Evolutionary conservation across 2,113 vertebrate genomes (phyloP).

Genomic region (Vicugna pacos): DNA sequence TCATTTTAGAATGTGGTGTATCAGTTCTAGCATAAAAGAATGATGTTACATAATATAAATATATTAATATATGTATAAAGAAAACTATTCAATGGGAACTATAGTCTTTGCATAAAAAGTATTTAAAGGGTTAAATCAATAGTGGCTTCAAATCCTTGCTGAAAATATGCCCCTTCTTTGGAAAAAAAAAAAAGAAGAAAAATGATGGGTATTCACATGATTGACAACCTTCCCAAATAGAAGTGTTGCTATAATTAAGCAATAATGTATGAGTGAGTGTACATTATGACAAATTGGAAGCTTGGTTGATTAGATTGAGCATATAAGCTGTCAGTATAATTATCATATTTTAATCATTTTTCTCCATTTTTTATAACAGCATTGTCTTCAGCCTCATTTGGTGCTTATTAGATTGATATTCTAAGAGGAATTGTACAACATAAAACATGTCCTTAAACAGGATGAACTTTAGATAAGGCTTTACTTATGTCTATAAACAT

Average conservation of each 20-base stretch:
- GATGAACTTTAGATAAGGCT: constrained; percentile 89
- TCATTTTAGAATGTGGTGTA: background rate
- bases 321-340: constrained; percentile 92
- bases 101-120: constrained; percentile 37
- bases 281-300: constrained; percentile 92
- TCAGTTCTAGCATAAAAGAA: constrained; percentile 22
- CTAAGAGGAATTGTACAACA: constrained; percentile 88
- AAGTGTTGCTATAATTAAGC: constrained; percentile 91
- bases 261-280: constrained; percentile 91
- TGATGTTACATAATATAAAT: background rate
- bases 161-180: constrained; percentile 86
- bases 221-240: constrained; percentile 89
- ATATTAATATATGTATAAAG: background rate
- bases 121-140: constrained; percentile 81
- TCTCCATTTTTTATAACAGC: constrained; percentile 91
- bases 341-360: constrained; percentile 93
- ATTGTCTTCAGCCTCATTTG: constrained; percentile 92
- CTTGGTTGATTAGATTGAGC: constrained; percentile 91
- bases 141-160: constrained; percentile 80
- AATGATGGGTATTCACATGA: constrained; percentile 87
- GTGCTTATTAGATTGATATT: constrained; percentile 92
- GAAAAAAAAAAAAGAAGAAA: constrained; percentile 84
- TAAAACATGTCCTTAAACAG: constrained; percentile 90
- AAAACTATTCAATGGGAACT: constrained; percentile 37
- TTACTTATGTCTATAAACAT: constrained; percentile 86